Evolutionary conservation across 2,113 vertebrate genomes (phyloP).

Genomic region (Tragelaphus scriptus): DNA sequence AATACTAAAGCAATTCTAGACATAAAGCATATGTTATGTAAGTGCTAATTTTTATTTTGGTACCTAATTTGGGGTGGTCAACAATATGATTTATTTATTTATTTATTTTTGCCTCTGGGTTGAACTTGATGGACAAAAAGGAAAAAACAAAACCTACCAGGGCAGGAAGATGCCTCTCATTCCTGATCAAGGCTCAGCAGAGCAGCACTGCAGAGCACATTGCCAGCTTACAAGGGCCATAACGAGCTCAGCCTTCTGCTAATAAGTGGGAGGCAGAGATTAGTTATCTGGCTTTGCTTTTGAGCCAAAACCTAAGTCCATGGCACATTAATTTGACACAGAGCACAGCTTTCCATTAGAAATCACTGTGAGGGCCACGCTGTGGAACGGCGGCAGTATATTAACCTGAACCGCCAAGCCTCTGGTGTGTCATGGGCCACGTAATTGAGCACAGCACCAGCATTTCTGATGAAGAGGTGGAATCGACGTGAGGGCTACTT

Average conservation of each 20-base stretch:
- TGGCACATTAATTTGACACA: slow-evolving; percentile 20
- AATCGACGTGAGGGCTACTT: neutral
- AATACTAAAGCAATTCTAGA: fast-evolving
- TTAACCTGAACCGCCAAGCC: neutral
- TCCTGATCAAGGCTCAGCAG: neutral
- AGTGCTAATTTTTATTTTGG: neutral
- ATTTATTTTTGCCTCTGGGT: neutral
- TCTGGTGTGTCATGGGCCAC: neutral
- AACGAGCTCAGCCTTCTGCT: slow-evolving; percentile 13
- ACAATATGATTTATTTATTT: neutral
- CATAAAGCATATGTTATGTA: neutral
- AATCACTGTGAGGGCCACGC: neutral
- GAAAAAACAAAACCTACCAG: neutral
- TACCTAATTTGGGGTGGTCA: neutral
- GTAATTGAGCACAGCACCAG: neutral
- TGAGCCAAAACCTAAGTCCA: slow-evolving; percentile 16
- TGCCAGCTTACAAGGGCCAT: neutral
- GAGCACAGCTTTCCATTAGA: slow-evolving; percentile 2
- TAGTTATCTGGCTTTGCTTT: neutral
- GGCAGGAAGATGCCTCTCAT: neutral
- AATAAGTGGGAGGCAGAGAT: neutral
- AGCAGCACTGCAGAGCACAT: neutral
- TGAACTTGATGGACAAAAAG: neutral
- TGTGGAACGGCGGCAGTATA: neutral
- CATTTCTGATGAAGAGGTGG: neutral